Conservation (phyloP, 1,140 invertebrate genomes). For the Dreissena rostriformis region DNA sequence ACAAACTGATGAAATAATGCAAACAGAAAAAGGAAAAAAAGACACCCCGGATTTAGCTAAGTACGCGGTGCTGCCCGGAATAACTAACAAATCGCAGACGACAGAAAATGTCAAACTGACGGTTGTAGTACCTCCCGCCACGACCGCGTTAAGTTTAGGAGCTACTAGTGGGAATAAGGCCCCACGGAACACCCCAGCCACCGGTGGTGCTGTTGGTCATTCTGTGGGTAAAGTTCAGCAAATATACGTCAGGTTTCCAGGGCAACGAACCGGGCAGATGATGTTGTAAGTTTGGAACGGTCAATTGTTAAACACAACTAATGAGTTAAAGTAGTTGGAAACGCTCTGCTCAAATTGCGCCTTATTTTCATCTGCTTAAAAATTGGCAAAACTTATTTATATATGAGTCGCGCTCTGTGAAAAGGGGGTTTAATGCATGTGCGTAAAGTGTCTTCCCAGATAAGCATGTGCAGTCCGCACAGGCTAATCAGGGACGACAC, state of each 20-base stretch:
- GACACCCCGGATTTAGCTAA: not conserved
- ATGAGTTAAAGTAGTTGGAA: too few species aligned
- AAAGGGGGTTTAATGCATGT: too few species aligned
- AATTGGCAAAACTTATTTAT: too few species aligned
- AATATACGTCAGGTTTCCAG: conserved; percentile 46
- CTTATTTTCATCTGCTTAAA: too few species aligned
- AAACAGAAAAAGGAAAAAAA: not conserved
- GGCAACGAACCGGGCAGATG: conserved; percentile 49
- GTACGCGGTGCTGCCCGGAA: not conserved
- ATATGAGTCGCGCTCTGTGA: too few species aligned
- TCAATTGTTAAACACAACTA: not conserved
- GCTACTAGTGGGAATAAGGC: conserved; percentile 8
- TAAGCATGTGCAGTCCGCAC: too few species aligned
- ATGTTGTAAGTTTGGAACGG: conserved; percentile 49
- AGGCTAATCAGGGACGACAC: too few species aligned
- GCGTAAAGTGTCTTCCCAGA: too few species aligned
- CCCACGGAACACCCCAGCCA: conserved; percentile 14
- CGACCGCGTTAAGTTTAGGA: not conserved
- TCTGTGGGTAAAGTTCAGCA: conserved; percentile 39
- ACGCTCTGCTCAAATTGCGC: too few species aligned
- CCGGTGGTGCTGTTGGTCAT: not conserved
- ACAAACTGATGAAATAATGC: not conserved
- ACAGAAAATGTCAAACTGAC: not conserved
- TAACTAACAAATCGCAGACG: not conserved
- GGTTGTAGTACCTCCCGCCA: not conserved